Evolutionary conservation across 1,140 invertebrate species (phyloP).

Genomic region (Drosophila gunungcola): DNA sequence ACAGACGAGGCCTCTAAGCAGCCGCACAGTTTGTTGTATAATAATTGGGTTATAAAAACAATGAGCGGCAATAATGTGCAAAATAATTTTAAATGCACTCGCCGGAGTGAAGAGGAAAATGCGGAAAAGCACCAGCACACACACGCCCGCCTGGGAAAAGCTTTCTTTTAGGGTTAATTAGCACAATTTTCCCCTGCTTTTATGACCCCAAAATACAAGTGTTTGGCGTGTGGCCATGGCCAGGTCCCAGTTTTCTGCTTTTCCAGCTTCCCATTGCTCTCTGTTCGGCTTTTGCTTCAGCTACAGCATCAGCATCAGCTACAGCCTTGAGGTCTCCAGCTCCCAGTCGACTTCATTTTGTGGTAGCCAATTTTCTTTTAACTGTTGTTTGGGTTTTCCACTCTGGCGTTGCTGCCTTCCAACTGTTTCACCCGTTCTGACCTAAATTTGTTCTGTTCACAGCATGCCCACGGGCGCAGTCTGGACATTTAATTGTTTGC

Average conservation of each 20-base stretch:
- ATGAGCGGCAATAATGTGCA: slow-evolving; percentile 80
- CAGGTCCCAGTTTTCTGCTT: slow-evolving; percentile 64
- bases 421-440: slow-evolving; percentile 47
- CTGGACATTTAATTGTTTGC: slow-evolving; percentile 82
- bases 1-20: slow-evolving; percentile 30
- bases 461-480: slow-evolving; percentile 74
- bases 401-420: slow-evolving; percentile 9
- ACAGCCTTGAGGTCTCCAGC: slow-evolving; percentile 43
- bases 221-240: slow-evolving; percentile 72
- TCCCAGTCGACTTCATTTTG: slow-evolving; percentile 73
- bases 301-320: background rate
- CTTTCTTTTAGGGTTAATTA: slow-evolving; percentile 81
- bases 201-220: slow-evolving; percentile 76
- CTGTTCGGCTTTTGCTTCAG: background rate
- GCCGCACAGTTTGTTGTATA: slow-evolving; percentile 44
- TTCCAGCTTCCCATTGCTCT: slow-evolving; percentile 24
- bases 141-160: slow-evolving; percentile 44
- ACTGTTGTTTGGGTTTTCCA: slow-evolving; percentile 72
- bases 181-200: slow-evolving; percentile 81
- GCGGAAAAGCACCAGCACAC: slow-evolving; percentile 27
- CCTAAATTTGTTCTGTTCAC: slow-evolving; percentile 78
- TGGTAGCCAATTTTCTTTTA: slow-evolving; percentile 82
- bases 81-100: slow-evolving; percentile 77
- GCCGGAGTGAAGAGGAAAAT: slow-evolving; percentile 1
- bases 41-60: slow-evolving; percentile 79